Conservation (phyloP, 1,140 invertebrate genomes). For the Sesamia nonagrioides region DNA sequence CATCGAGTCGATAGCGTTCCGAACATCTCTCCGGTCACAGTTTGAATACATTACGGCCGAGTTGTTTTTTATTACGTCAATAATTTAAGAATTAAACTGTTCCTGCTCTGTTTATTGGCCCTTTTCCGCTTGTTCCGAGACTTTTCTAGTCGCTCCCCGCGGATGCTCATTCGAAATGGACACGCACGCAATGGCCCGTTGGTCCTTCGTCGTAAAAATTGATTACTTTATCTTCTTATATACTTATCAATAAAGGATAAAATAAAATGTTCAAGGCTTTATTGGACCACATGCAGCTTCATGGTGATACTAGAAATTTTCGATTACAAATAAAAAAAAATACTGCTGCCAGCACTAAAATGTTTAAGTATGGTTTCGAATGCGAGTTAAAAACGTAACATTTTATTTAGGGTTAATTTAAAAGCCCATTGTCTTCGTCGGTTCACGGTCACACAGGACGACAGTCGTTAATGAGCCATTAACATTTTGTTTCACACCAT, state of each 20-base stretch:
- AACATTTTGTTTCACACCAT: constrained; percentile 77
- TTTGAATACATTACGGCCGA: constrained; percentile 78
- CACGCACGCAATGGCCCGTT: constrained; percentile 45
- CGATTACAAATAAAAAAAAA: constrained; percentile 1
- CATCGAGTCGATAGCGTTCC: constrained; percentile 68
- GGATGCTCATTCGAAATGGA: constrained; percentile 46
- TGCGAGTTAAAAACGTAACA: constrained; percentile 30
- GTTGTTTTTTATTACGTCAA: constrained; percentile 76
- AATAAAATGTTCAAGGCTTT: constrained; percentile 56
- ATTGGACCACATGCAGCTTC: constrained; percentile 43
- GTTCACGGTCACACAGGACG: constrained; percentile 66
- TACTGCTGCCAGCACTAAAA: background rate
- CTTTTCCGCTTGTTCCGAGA: constrained; percentile 53
- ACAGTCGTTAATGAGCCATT: constrained; percentile 77
- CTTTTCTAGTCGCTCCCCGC: constrained; percentile 42
- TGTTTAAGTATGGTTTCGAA: constrained; percentile 34
- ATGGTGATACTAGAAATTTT: background rate
- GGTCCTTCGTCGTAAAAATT: constrained; percentile 62
- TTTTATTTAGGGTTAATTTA: constrained; percentile 40
- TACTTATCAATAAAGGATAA: constrained; percentile 56
- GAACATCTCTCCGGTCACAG: constrained; percentile 68
- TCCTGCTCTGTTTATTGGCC: constrained; percentile 56
- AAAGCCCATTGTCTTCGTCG: constrained; percentile 51
- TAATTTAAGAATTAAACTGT: constrained; percentile 80
- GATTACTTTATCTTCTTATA: constrained; percentile 64